Evolutionary conservation across 1,140 invertebrate species (phyloP), one percentile per base, ranked within the genome.

Genomic region (Orussus abietinus): DNA sequence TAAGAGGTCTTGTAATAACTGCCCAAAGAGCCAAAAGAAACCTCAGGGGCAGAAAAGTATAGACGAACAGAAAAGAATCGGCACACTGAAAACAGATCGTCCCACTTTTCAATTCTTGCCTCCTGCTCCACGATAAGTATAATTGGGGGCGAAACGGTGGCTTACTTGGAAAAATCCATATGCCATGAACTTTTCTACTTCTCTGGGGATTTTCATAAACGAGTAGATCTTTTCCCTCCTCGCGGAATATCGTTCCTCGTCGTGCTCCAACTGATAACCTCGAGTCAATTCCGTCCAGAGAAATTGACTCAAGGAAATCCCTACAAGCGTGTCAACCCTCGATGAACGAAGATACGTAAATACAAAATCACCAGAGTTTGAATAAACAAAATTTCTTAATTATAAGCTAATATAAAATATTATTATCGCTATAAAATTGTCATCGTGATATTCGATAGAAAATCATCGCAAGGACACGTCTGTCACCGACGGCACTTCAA

Each of bases 61-160:
- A 97, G 25, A 98, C 85, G 77, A 95, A 98, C 30, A 98, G 77
- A 70, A 99, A 96, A 15, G 95, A 95, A 76, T 99, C 96, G n/a
- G 91, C 84, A 77, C 96, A 99, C 75, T 90, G 77, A 15, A 69
- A 70, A 20, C 49, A 38, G 59, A 47, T n/a, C n/a, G n/a, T n/a
- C n/a, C n/a, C n/a, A n/a, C n/a, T n/a, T n/a, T n/a, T n/a, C n/a
- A n/a, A n/a, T n/a, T n/a, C n/a, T n/a, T n/a, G n/a, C n/a, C n/a
- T n/a, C n/a, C n/a, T n/a, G n/a, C n/a, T n/a, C n/a, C n/a, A n/a
- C n/a, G n/a, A n/a, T n/a, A n/a, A n/a, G n/a, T n/a, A n/a, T n/a
- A n/a, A n/a, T n/a, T n/a, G n/a, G n/a, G n/a, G n/a, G n/a, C n/a
- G n/a, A 25, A 25, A 6, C 6, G n/a, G 22, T 25, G 22, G 18